Evolutionary conservation across 2,113 vertebrate species (phyloP), one percentile per base, ranked within the genome.

Genomic region (Gymnarchus niloticus): DNA sequence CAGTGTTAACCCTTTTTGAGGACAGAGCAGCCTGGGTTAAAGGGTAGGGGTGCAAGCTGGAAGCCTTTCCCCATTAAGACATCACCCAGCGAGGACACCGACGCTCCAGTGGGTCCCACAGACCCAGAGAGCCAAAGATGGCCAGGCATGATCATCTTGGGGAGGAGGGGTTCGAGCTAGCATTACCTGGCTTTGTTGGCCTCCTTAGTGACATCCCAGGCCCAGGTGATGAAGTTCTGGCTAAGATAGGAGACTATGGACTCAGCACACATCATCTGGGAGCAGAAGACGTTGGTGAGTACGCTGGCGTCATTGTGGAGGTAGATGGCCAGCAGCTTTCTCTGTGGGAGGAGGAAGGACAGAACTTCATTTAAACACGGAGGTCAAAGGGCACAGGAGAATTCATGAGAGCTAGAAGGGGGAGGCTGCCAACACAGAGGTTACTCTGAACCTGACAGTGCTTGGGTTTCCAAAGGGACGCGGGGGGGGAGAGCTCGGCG

Each of bases 211-310:
- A 99, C 95, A 84, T 99, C 98, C 98, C 98, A 99, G 28, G 98
- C 98, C 98, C 98, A 99, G 89, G 97, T 99, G 91, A 99, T 98
- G 94, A 98, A 99, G 95, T 99, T 99, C 95, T 99, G 98, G 95
- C 97, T 99, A 94, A 99, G 94, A 88, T 99, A 99, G 83, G 98
- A 97, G 88, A 99, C 97, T 89, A 99, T 97, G 89, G 98, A 98
- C 90, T 99, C 98, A 61, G 98, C 98, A 91, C 98, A 99, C 92
- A 99, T 96, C 97, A 99, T 98, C 93, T 99, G 98, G 89, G 98
- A 99, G 94, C 98, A 99, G 94, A 99, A 99, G 85, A 99, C 98
- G 2, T 99, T 99, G 92, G 98, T 95, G 93, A 99, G 96, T 88
- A 99, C 98, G 88, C 98, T 99, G 94, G 99, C 97, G 89, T 99